Base-by-base conservation (phyloP, 2,888 invertebrate genomes). In the Orthosia cruda region DNA sequence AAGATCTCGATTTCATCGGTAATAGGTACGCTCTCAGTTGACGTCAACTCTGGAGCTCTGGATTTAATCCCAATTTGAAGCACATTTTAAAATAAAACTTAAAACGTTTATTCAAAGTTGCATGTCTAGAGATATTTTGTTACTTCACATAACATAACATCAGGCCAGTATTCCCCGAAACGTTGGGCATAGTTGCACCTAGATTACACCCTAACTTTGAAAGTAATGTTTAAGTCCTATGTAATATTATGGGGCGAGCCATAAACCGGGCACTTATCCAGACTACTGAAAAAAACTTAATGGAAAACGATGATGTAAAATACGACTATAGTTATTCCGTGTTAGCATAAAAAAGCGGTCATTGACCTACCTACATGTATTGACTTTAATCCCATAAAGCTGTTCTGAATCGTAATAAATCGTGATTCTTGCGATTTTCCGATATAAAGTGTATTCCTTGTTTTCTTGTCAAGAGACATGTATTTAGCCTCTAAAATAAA, bases 1-100 rank as follows among this genome's bases (percentile, higher is more conserved):
- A 76, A 64, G 52, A 64, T 50, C 15, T 40, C 67, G 55, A 71
- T 81, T 64, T 57, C 52, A 49, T 71, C 67, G 11, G 76, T 76
- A 71, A 67, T 81, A 70, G 66, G 54, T 55, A 40, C 47, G 66
- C 50, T 67, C 49, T 59, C 23, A 59, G 63, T 47, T 49, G 23
- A 70, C 55, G 55, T 64, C 47, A 57, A 76, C 32, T 50, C 45
- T 59, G 23, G 16, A 62, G 66, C 62, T 79, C 12, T 18, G 13
- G 20, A 65, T 59, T 71, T 49, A 32, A 76, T 59, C 67, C 18
- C 66, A 71, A 76, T 62, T 55, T 71, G 7, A 47, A 75, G 45
- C 57, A 54, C 20, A 32, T 16, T 67, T 67, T 70, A 23, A 67
- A 70, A 59, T 70, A 13, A 32, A 62, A 50, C 62, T 62, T 55